Percentiles rank a stretch among this genome's conserved stretches.
These are phyloP conservation scores for Calephelis perditalis DNA, from an alignment of 2,888 invertebrate species.

Conservation along the genomic window DNA sequence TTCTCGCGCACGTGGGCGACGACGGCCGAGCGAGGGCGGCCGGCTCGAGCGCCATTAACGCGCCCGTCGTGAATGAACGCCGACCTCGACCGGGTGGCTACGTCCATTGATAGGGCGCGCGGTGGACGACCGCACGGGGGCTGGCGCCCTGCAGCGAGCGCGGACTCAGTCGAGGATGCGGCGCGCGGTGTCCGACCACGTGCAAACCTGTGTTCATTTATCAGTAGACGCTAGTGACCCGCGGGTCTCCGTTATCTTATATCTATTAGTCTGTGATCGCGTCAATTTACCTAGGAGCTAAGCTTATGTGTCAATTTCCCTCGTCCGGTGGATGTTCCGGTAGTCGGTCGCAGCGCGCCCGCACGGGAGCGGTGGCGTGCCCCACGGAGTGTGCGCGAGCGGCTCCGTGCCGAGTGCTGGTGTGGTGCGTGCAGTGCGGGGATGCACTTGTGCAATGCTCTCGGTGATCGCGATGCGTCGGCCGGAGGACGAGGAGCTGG, in stretches of 20 bases:
- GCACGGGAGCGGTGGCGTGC: slow-evolving; percentile 25
- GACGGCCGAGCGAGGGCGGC: slow-evolving; percentile 59
- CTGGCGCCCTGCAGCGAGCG: slow-evolving; percentile 69
- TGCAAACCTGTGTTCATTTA: slow-evolving; percentile 75
- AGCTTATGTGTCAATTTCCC: slow-evolving; percentile 46
- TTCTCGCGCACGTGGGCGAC: slow-evolving; percentile 77
- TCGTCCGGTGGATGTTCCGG: slow-evolving; percentile 22
- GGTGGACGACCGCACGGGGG: slow-evolving; percentile 66
- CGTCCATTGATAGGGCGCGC: slow-evolving; percentile 70
- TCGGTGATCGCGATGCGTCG: slow-evolving; percentile 86
- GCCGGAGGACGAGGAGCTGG: slow-evolving; percentile 82
- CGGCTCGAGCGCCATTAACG: slow-evolving; percentile 68
- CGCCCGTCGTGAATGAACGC: slow-evolving; percentile 74
- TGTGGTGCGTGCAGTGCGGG: slow-evolving; percentile 59
- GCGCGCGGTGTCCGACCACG: slow-evolving; percentile 66
- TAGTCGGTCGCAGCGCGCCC: slow-evolving; percentile 35
- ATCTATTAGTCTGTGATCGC: slow-evolving; percentile 69
- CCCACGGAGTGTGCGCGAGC: slow-evolving; percentile 39
- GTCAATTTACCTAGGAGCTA: slow-evolving; percentile 58
- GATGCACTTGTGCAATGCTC: slow-evolving; percentile 75
- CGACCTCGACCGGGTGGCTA: slow-evolving; percentile 69
- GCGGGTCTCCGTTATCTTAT: slow-evolving; percentile 50
- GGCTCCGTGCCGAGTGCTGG: slow-evolving; percentile 43
- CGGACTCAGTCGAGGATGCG: slow-evolving; percentile 79
- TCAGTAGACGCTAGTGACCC: slow-evolving; percentile 57